phyloP scores from a whole-genome alignment of 2,888 invertebrate species.

The Petrolisthes cinctipes region DNA sequence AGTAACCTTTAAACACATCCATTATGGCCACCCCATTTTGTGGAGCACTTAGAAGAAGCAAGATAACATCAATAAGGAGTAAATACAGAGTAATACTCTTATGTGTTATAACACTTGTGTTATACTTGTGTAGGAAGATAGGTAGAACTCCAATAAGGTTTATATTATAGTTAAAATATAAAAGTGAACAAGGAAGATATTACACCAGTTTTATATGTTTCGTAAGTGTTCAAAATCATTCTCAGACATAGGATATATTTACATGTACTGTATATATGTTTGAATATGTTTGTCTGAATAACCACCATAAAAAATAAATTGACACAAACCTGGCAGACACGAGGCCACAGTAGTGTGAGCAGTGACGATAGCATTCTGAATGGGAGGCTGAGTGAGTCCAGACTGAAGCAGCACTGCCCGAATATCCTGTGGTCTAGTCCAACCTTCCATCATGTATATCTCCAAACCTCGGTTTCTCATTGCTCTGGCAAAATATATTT shows the following conservation, averaged over 20 bases:
- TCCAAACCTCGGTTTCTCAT: constrained; percentile 99
- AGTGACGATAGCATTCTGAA: constrained; percentile 71
- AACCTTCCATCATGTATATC: constrained; percentile 74
- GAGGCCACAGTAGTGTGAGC: constrained; percentile 71
- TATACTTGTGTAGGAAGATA: no score
- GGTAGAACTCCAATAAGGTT: no score
- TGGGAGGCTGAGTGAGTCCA: constrained; percentile 71
- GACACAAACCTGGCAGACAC: constrained; percentile 69
- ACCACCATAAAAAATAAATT: background rate
- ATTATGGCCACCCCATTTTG: no score
- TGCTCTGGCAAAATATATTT: constrained; percentile 75
- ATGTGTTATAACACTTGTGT: no score
- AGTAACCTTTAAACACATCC: no score
- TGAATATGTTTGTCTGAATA: background rate
- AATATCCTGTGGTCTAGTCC: constrained; percentile 70
- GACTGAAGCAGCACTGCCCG: constrained; percentile 73
- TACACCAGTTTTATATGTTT: background rate
- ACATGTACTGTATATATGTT: background rate
- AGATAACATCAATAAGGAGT: no score
- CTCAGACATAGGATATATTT: background rate
- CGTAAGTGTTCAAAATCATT: background rate
- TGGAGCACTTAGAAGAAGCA: no score
- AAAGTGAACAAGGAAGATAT: no score
- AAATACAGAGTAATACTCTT: no score
- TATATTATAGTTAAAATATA: no score